phyloP scores from a whole-genome alignment of 2,888 invertebrate species.

The Thecophora atra region DNA sequence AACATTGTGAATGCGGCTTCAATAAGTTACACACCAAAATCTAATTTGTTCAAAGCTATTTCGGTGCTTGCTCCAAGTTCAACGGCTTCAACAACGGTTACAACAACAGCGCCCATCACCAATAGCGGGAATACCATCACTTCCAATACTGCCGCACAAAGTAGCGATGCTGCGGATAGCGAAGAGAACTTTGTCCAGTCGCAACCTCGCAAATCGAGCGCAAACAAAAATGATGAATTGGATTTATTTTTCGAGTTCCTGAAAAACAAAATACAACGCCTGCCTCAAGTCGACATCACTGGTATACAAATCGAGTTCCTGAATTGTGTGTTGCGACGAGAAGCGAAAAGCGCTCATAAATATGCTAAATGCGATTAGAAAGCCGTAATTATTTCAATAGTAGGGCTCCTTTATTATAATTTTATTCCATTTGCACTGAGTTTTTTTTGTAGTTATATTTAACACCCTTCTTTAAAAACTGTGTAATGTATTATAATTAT shows the following conservation, averaged over 20 bases:
- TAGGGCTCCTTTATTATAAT: no score
- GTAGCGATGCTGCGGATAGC: constrained; percentile 34
- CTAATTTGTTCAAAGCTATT: constrained; percentile 28
- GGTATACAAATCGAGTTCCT: constrained; percentile 62
- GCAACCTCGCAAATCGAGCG: constrained; percentile 43
- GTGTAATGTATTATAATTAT: not conserved
- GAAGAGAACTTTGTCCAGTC: constrained; percentile 51
- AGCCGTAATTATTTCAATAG: not conserved
- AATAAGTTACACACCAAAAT: constrained; percentile 19
- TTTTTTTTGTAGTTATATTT: not conserved
- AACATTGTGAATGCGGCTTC: constrained; percentile 34
- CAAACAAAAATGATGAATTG: constrained; percentile 55
- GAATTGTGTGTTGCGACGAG: constrained; percentile 59
- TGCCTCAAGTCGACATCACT: constrained; percentile 59
- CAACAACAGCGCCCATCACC: constrained; percentile 41
- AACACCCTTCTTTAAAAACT: not conserved
- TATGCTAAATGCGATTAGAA: constrained; percentile 13
- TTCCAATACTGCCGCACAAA: not conserved
- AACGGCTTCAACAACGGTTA: constrained; percentile 34
- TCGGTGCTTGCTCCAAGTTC: constrained; percentile 26
- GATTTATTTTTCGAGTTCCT: constrained; percentile 62
- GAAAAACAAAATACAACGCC: constrained; percentile 61
- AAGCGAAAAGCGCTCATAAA: constrained; percentile 48
- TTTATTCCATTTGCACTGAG: not conserved
- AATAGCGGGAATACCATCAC: not conserved